These are phyloP conservation scores for Drosophila tropicalis DNA, from an alignment of 1,140 invertebrate genomes.

Conservation along the genomic window DNA sequence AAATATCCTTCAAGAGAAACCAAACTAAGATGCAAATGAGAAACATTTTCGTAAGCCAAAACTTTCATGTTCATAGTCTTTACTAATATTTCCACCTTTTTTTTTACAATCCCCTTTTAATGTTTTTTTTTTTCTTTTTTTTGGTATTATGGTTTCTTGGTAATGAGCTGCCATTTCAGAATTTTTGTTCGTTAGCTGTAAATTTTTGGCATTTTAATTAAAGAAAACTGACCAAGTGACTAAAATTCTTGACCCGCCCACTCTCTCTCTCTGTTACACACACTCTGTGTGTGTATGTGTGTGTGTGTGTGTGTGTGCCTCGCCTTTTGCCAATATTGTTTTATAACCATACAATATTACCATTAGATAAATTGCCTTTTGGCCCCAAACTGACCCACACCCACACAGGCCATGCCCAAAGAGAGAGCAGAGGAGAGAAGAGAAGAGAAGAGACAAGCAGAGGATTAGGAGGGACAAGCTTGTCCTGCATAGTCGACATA, in stretches of 20 bases:
- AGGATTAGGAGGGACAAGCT: background rate
- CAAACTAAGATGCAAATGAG: no score
- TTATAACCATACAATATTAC: constrained; percentile 80
- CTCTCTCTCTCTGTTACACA: background rate
- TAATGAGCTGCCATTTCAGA: background rate
- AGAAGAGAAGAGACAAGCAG: no score
- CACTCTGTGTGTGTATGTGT: constrained; percentile 23
- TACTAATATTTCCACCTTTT: no score
- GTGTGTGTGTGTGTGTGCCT: constrained; percentile 38
- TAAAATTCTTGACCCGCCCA: constrained; percentile 21
- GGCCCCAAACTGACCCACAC: constrained; percentile 24
- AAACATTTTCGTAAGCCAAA: no score
- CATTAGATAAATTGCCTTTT: constrained; percentile 80
- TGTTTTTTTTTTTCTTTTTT: background rate
- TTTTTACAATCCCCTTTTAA: background rate
- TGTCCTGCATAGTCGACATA: constrained; percentile 2
- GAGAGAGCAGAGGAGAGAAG: no score
- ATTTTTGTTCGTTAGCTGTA: background rate
- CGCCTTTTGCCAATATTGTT: constrained; percentile 79
- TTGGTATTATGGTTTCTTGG: background rate
- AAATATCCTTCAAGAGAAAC: no score
- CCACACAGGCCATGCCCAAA: no score
- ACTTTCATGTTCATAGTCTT: no score
- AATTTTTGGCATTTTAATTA: constrained; percentile 1
- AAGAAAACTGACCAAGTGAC: constrained; percentile 7